Percentiles rank a stretch among this genome's conserved stretches.
These are phyloP conservation scores for Asobara japonica DNA, from an alignment of 1,140 invertebrate species.

Conservation along the genomic window DNA sequence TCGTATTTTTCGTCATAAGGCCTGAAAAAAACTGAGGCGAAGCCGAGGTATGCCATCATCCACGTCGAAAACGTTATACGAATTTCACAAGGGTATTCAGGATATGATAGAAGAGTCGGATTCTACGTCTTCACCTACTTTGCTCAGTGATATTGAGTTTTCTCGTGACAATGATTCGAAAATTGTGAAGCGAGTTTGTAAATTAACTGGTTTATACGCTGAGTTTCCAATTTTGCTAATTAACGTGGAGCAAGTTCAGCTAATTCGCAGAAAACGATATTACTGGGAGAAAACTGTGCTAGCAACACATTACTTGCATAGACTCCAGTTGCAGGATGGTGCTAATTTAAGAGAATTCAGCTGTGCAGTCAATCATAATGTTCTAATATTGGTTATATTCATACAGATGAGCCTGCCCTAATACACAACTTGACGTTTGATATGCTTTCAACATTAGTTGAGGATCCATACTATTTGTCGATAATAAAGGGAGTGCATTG, in stretches of 20 bases:
- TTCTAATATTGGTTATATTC: no score
- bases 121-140: background rate
- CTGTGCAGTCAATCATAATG: no score
- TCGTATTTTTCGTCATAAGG: no score
- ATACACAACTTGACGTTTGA: no score
- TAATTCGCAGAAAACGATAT: background rate
- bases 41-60: no score
- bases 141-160: background rate
- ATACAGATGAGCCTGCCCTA: no score
- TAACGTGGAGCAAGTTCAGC: background rate
- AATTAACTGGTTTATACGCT: background rate
- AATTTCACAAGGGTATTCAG: no score
- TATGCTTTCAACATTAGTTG: no score
- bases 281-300: background rate
- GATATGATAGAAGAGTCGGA: background rate
- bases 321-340: background rate
- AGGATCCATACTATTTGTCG: no score
- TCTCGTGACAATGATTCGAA: background rate
- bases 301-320: background rate
- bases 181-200: background rate
- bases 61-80: no score
- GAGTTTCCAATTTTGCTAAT: background rate
- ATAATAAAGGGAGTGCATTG: no score
- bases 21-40: no score
- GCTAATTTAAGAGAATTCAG: background rate